These are phyloP conservation scores for Drosophila tropicalis DNA, from an alignment of 1,140 invertebrate genomes.

Conservation along the genomic window DNA sequence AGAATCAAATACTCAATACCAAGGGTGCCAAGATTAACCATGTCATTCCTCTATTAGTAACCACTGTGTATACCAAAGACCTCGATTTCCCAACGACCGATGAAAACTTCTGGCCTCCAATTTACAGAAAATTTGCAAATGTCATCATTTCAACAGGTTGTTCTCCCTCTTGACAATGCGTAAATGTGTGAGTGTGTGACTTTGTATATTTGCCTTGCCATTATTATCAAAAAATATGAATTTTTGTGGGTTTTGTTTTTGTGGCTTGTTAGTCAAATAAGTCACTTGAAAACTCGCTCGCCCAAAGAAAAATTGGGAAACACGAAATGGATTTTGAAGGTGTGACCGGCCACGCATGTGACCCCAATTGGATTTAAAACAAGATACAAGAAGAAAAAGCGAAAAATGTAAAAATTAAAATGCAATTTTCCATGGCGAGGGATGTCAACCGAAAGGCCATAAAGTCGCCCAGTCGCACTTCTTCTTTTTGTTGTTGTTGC, in stretches of 20 bases:
- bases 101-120: constrained; percentile 67
- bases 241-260: neutral
- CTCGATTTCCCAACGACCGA: constrained; percentile 16
- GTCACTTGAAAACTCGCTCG: constrained; percentile 44
- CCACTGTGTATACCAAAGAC: neutral
- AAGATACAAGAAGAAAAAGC: constrained; percentile 4
- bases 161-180: constrained; percentile 33
- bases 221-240: constrained; percentile 60
- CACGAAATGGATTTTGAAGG: constrained; percentile 49
- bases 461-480: constrained; percentile 27
- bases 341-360: constrained; percentile 73
- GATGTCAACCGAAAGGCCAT: constrained; percentile 59
- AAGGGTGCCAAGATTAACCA: constrained; percentile 59
- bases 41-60: constrained; percentile 47
- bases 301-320: constrained; percentile 55
- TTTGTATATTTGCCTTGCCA: constrained; percentile 62
- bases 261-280: constrained; percentile 66
- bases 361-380: constrained; percentile 71
- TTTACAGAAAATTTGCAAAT: constrained; percentile 46
- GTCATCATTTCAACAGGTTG: constrained; percentile 59
- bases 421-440: constrained; percentile 55
- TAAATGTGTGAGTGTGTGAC: neutral
- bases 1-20: constrained; percentile 58
- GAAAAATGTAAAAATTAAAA: constrained; percentile 45
- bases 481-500: constrained; percentile 19